These are phyloP conservation scores for Drosophila kokeensis DNA, from an alignment of 2,888 invertebrate species.

Conservation along the genomic window DNA sequence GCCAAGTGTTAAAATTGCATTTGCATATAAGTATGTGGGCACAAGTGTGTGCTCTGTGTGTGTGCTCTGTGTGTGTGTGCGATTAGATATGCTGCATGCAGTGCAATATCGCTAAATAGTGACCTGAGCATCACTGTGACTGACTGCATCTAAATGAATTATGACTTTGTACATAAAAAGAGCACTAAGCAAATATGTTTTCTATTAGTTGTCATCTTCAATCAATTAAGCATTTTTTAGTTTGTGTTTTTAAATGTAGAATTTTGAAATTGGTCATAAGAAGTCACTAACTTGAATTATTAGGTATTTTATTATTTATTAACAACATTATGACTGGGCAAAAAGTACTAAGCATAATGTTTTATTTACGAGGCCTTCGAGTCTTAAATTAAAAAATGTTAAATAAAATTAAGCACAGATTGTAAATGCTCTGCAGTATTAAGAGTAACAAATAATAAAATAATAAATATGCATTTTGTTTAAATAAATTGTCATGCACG, in stretches of 20 bases:
- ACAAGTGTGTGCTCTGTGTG: constrained; percentile 6
- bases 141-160: not conserved
- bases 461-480: not conserved
- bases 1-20: constrained; percentile 68
- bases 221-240: not conserved
- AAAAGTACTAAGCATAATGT: not conserved
- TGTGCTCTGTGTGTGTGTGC: constrained; percentile 9
- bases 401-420: not conserved
- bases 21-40: constrained; percentile 61
- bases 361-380: not conserved
- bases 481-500: not conserved
- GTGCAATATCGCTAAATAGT: constrained; percentile 16
- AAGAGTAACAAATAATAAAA: not conserved
- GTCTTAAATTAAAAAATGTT: not conserved
- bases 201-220: not conserved
- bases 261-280: not conserved
- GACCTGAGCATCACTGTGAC: constrained; percentile 16
- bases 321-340: not conserved
- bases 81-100: constrained; percentile 24
- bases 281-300: not conserved
- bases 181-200: not conserved
- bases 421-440: not conserved
- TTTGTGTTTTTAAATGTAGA: not conserved
- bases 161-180: not conserved
- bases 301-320: not conserved